phyloP scores from a whole-genome alignment of 2,113 vertebrate genomes.

The Vulpes lagopus region DNA sequence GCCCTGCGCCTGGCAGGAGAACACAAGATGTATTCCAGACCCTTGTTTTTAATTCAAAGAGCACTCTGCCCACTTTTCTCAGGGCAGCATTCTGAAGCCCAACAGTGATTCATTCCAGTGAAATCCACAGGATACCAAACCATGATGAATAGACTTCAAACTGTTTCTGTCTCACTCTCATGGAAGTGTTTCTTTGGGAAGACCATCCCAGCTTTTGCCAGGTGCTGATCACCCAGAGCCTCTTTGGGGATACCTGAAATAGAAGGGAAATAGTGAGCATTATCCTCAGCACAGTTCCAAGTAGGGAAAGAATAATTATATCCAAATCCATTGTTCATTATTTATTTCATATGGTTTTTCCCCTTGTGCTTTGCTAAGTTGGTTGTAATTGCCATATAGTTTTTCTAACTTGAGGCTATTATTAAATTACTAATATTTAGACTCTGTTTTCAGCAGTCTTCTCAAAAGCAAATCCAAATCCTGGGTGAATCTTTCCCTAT shows the following conservation, averaged over 20 bases:
- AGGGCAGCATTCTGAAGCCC: constrained; percentile 75
- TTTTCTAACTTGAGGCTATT: not conserved
- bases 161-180: not conserved
- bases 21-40: constrained; percentile 83
- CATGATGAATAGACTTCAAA: constrained; percentile 62
- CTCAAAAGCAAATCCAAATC: constrained; percentile 58
- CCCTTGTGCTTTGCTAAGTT: not conserved
- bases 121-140: constrained; percentile 74
- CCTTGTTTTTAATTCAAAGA: constrained; percentile 85
- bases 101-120: constrained; percentile 82
- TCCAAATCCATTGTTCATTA: not conserved
- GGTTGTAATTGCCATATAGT: not conserved
- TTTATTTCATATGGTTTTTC: not conserved
- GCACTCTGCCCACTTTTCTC: constrained; percentile 81
- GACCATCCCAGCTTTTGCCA: not conserved
- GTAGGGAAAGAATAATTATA: not conserved
- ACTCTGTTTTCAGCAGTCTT: not conserved
- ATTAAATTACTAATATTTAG: constrained; percentile 17
- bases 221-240: not conserved
- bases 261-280: not conserved
- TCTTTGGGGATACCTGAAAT: not conserved
- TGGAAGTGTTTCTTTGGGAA: not conserved
- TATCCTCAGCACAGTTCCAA: not conserved
- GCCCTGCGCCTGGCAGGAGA: constrained; percentile 81
- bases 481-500: not conserved